Conservation (phyloP, 2,797 vertebrate species). For the Myotis daubentonii region DNA sequence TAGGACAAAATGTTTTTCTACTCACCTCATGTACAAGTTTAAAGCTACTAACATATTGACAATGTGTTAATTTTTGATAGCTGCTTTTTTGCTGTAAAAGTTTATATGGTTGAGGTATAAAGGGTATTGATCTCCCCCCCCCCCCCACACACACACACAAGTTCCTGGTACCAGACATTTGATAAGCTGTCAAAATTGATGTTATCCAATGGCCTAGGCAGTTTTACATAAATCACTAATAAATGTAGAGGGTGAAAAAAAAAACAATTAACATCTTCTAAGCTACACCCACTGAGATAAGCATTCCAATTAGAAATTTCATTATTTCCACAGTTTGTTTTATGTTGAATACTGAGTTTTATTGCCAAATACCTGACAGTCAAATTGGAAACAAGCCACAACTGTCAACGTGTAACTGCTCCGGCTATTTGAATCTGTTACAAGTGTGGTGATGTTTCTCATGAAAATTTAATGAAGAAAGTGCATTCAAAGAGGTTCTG, state of each 20-base stretch:
- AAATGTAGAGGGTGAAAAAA: conserved; percentile 71
- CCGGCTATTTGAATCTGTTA: conserved; percentile 88
- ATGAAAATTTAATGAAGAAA: conserved; percentile 92
- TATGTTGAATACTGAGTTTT: conserved; percentile 83
- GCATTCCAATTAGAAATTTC: conserved; percentile 82
- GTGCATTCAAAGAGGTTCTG: conserved; percentile 86
- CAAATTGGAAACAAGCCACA: conserved; percentile 90
- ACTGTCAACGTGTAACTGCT: conserved; percentile 86
- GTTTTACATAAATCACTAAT: conserved; percentile 79
- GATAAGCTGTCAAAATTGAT: conserved; percentile 75
- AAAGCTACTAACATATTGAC: conserved; percentile 50
- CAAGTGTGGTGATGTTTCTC: conserved; percentile 90
- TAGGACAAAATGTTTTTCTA: conserved; percentile 80
- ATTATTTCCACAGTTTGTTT: conserved; percentile 82
- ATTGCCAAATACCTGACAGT: conserved; percentile 92
- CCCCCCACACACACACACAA: too few species aligned
- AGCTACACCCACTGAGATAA: conserved; percentile 81
- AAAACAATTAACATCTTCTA: conserved; percentile 77
- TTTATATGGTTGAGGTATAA: conserved; percentile 34
- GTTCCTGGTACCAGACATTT: conserved; percentile 41
- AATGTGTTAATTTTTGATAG: conserved; percentile 65
- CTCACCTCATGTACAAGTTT: conserved; percentile 67
- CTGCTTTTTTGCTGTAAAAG: background rate
- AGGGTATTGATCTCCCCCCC: conserved; percentile 29
- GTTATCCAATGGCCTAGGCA: conserved; percentile 67